Conservation (phyloP, 1,140 invertebrate genomes). For the Argopecten irradians region DNA sequence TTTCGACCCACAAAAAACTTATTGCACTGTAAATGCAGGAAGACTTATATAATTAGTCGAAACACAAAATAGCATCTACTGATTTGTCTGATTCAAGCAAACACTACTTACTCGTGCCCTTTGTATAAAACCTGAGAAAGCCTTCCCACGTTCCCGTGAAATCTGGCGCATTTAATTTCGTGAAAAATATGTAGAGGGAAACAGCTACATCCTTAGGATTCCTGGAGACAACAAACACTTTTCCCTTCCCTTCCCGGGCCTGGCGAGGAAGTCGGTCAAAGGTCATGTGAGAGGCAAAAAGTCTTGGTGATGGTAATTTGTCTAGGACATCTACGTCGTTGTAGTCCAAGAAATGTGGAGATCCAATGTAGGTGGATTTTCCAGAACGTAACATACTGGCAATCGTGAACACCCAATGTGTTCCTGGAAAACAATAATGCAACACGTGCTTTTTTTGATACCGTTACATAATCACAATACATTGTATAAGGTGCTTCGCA, state of each 20-base stretch:
- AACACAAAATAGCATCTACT: neutral
- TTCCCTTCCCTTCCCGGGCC: neutral
- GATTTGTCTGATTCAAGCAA: neutral
- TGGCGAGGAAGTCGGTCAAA: slow-evolving; percentile 1
- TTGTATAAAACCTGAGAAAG: neutral
- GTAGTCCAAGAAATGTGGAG: neutral
- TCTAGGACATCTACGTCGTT: neutral
- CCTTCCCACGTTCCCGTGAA: neutral
- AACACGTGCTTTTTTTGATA: neutral
- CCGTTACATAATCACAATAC: neutral
- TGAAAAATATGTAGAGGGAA: neutral
- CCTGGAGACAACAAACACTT: neutral
- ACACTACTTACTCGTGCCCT: neutral
- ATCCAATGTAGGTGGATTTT: neutral
- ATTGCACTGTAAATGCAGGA: neutral
- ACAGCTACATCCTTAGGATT: neutral
- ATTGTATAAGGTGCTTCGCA: no score
- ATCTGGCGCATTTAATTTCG: neutral
- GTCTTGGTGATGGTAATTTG: neutral
- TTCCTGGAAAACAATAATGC: neutral
- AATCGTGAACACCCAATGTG: slow-evolving; percentile 5
- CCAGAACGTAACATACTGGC: neutral
- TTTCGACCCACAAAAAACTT: neutral
- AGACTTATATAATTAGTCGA: no score
- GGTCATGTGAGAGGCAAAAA: slow-evolving; percentile 11